Base-by-base conservation (phyloP, 2,888 invertebrate species). In the Drosophila setosimentum region DNA sequence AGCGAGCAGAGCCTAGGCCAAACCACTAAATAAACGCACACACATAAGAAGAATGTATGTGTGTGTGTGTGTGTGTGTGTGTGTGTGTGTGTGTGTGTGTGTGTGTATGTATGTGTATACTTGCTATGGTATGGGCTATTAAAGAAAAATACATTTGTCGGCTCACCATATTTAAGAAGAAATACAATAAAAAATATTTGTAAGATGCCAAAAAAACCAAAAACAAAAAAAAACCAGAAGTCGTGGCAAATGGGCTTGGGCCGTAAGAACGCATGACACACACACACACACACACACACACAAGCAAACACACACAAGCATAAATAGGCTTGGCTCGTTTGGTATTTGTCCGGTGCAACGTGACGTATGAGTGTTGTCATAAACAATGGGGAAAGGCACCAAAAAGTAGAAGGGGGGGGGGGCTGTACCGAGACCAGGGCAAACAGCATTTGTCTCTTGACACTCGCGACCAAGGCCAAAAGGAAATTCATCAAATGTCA, bases 381-480 rank as follows among this genome's bases (percentile, higher is more conserved):
- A 75, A 74, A 77, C 78, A 88, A 71, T 57, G 61, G 58, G 2
- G 45, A 58, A 42, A 63, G 42, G 35, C 53, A 57, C 32, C 8
- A 24, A 45, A 45, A 24, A 16, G 10, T 21, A 5, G 1, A 11
- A 0, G 24, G 1, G 6, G 18, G 53, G 37, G 37, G 29, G 42
- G 32, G 50, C 71, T 55, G 49, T 42, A 54, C 35, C 57, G 68
- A 63, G 68, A 73, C 62, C 67, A 68, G 61, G 61, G 18, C 55
- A 61, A 73, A 73, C 68, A 73, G 73, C 73, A 81, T 66, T 80
- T 79, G 78, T 61, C 78, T 61, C 62, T 77, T 68, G 71, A 65
- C 81, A 75, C 70, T 87, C 87, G 87, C 87, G 87, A 89, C 87
- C 87, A 89, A 89, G 84, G 84, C 84, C 89, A 83, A 81, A 81